These are phyloP conservation scores for Tangachromis dhanisi DNA, from an alignment of 2,113 vertebrate species.

Conservation along the genomic window DNA sequence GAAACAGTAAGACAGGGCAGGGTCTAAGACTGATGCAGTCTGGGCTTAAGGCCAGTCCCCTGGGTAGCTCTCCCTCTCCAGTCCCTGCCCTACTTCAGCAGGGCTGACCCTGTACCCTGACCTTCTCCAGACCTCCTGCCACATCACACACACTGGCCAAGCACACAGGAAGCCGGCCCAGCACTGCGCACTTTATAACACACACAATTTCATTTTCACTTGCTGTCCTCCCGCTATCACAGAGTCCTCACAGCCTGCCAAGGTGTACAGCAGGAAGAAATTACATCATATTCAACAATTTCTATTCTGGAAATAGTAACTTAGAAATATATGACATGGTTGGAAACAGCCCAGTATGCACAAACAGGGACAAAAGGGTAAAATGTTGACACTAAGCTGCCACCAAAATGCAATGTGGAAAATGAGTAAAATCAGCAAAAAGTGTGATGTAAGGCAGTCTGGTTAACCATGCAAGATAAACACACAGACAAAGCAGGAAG, in stretches of 20 bases:
- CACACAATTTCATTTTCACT: background rate
- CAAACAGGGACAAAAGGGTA: slow-evolving; percentile 33
- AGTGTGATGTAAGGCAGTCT: slow-evolving; percentile 20
- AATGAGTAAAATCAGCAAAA: slow-evolving; percentile 41
- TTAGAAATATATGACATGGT: background rate
- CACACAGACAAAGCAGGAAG: slow-evolving; percentile 15
- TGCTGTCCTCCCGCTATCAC: background rate
- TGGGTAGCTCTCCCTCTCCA: slow-evolving; percentile 31
- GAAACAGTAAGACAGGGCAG: background rate
- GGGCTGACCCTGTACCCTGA: slow-evolving; percentile 27
- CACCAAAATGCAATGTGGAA: slow-evolving; percentile 21
- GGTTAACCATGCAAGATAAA: slow-evolving; percentile 18
- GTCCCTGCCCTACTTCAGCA: slow-evolving; percentile 6
- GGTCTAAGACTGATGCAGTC: slow-evolving; percentile 11
- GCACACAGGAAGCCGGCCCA: slow-evolving; percentile 11
- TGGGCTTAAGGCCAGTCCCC: slow-evolving; percentile 35
- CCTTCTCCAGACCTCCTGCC: slow-evolving; percentile 27
- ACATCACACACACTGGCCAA: background rate
- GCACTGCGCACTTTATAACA: background rate
- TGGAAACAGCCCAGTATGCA: slow-evolving; percentile 34
- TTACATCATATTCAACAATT: slow-evolving; percentile 32
- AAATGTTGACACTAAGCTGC: slow-evolving; percentile 40
- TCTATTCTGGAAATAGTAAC: slow-evolving; percentile 6
- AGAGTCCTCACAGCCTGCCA: background rate
- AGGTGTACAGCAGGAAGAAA: background rate